phyloP scores from a whole-genome alignment of 2,113 vertebrate genomes.

The Muscicapa adusta region DNA sequence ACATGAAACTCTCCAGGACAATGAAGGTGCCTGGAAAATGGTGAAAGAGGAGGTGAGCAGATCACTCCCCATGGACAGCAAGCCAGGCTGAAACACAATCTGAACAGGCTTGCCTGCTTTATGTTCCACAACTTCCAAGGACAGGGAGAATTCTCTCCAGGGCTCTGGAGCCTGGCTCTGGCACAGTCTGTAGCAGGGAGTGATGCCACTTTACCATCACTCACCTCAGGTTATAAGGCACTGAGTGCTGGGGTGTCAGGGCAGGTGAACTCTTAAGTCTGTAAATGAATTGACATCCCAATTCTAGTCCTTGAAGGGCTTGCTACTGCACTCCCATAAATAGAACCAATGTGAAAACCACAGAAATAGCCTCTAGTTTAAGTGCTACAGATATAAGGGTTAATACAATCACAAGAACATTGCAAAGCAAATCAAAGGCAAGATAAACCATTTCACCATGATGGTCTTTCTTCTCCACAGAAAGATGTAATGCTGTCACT shows the following conservation, averaged over 20 bases:
- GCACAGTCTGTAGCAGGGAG: not conserved
- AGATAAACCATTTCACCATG: not conserved
- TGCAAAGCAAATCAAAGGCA: not conserved
- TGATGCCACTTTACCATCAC: fast-evolving
- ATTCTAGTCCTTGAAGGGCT: not conserved
- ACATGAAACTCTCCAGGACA: not conserved
- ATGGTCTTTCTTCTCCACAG: not conserved
- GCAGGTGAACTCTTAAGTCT: not conserved
- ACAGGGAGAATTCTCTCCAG: too few species aligned
- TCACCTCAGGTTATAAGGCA: fast-evolving
- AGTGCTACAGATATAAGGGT: fast-evolving
- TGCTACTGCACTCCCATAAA: not conserved
- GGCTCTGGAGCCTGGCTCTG: not conserved
- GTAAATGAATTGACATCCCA: not conserved
- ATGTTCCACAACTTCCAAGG: fast-evolving
- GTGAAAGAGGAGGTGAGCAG: not conserved
- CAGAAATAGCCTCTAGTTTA: not conserved
- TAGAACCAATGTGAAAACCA: not conserved
- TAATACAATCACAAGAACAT: not conserved
- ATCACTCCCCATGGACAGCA: not conserved
- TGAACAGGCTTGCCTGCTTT: not conserved
- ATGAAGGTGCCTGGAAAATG: not conserved
- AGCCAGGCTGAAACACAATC: not conserved
- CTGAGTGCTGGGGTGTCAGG: fast-evolving
- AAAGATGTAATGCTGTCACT: not conserved